Evolutionary conservation across 2,888 invertebrate species (phyloP).

Genomic region (Mythimna pallens): DNA sequence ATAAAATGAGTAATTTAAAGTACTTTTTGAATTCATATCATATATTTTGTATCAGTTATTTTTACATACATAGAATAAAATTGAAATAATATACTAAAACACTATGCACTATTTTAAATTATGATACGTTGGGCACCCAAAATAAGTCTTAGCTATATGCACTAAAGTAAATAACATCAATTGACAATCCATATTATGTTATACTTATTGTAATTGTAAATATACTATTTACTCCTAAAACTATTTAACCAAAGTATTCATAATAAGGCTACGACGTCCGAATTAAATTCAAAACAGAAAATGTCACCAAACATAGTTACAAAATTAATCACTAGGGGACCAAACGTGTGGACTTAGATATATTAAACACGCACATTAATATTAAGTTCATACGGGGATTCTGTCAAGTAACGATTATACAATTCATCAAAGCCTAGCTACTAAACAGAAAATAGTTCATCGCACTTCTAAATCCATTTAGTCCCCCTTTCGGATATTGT

Average conservation of each 20-base stretch:
- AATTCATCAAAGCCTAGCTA: constrained; percentile 30
- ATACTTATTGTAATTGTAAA: constrained; percentile 40
- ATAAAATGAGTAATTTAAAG: constrained; percentile 20
- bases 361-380: constrained; percentile 17
- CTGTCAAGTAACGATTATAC: constrained; percentile 17
- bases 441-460: constrained; percentile 35
- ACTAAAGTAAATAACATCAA: constrained; percentile 57
- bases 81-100: constrained; percentile 55
- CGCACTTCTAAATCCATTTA: constrained; percentile 57
- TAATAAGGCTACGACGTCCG: constrained; percentile 50
- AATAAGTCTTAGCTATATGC: constrained; percentile 43
- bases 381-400: constrained; percentile 22
- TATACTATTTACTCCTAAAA: constrained; percentile 60
- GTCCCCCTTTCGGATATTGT: constrained; percentile 53
- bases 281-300: constrained; percentile 52
- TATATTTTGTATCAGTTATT: constrained; percentile 58
- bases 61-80: constrained; percentile 50
- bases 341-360: constrained; percentile 47
- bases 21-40: constrained; percentile 54
- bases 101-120: constrained; percentile 45
- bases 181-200: constrained; percentile 54
- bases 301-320: constrained; percentile 52
- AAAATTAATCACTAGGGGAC: constrained; percentile 58
- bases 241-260: constrained; percentile 54
- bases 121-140: constrained; percentile 48